Evolutionary conservation across 1,140 invertebrate species (phyloP).

Genomic region (Reticulitermes speratus): DNA sequence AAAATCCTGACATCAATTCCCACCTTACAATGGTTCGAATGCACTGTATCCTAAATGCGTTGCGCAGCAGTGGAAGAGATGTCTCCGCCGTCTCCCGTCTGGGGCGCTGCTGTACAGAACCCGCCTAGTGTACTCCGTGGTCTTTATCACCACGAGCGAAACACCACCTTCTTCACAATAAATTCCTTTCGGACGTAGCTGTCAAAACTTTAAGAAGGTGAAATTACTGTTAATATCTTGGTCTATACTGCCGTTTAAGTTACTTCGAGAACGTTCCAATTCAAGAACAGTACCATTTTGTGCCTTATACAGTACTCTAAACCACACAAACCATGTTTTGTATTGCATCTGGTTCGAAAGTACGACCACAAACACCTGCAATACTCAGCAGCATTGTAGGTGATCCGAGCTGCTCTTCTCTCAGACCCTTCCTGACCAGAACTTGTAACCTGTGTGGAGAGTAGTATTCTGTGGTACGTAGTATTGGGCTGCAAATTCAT

Average conservation of each 20-base stretch:
- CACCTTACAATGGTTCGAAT: too few relatives aligned
- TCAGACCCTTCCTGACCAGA: background rate
- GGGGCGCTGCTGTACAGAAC: too few relatives aligned
- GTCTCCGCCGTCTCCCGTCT: too few relatives aligned
- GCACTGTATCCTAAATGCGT: too few relatives aligned
- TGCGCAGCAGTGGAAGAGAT: too few relatives aligned
- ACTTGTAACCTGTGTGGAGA: constrained; percentile 7
- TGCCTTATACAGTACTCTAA: background rate
- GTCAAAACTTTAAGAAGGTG: background rate
- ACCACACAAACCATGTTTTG: background rate
- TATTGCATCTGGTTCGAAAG: background rate
- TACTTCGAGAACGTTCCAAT: background rate
- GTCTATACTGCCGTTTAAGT: background rate
- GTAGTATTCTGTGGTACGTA: background rate
- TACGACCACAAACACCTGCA: background rate
- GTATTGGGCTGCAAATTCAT: background rate
- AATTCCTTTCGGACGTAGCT: background rate
- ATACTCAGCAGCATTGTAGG: background rate
- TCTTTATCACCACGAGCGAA: too few relatives aligned
- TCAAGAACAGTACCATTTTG: background rate
- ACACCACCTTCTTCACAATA: too few relatives aligned
- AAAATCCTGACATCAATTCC: too few relatives aligned
- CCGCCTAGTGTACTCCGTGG: too few relatives aligned
- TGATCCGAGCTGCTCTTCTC: background rate
- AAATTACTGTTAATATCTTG: background rate